Percentiles rank a stretch among this genome's conserved stretches.
These are phyloP conservation scores for Turritopsis rubra DNA, from an alignment of 30 jellyfish, hydroid and myxozoan species.

Conservation along the genomic window DNA sequence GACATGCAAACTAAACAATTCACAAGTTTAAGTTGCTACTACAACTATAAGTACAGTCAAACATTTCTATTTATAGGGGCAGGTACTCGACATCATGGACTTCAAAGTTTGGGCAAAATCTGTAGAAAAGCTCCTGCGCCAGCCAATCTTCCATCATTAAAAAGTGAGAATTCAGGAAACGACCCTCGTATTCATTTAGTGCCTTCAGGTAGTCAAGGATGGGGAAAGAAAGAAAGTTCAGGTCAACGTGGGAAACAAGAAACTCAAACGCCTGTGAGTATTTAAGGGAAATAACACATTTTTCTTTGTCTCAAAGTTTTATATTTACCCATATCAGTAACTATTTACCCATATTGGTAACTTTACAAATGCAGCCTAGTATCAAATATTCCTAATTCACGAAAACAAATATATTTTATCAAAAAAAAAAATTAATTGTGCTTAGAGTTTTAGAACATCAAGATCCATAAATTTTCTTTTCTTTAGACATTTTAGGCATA, in stretches of 20 bases:
- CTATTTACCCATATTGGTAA: no score
- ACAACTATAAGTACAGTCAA: neutral
- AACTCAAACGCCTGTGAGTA: slow-evolving; percentile 42
- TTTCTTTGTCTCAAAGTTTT: no score
- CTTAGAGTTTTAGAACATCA: no score
- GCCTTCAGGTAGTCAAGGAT: slow-evolving; percentile 90
- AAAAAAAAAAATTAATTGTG: no score
- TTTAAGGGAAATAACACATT: no score
- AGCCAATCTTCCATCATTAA: slow-evolving; percentile 89
- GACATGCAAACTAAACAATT: no score
- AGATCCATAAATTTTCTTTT: no score
- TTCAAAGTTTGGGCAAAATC: slow-evolving; percentile 92
- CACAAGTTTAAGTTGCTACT: neutral
- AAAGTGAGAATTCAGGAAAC: slow-evolving; percentile 95
- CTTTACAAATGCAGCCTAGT: no score
- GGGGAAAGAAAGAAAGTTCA: slow-evolving; percentile 91
- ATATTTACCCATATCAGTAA: no score
- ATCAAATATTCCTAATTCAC: no score
- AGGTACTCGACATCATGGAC: slow-evolving; percentile 82
- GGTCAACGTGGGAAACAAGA: slow-evolving; percentile 33
- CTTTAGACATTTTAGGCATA: no score
- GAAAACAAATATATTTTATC: no score
- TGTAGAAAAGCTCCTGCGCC: slow-evolving; percentile 78
- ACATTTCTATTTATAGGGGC: slow-evolving; percentile 6
- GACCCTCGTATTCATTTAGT: slow-evolving; percentile 93